Evolutionary conservation across 2,888 invertebrate species (phyloP), one percentile per base, ranked within the genome.

Genomic region (Tinea semifulvella): DNA sequence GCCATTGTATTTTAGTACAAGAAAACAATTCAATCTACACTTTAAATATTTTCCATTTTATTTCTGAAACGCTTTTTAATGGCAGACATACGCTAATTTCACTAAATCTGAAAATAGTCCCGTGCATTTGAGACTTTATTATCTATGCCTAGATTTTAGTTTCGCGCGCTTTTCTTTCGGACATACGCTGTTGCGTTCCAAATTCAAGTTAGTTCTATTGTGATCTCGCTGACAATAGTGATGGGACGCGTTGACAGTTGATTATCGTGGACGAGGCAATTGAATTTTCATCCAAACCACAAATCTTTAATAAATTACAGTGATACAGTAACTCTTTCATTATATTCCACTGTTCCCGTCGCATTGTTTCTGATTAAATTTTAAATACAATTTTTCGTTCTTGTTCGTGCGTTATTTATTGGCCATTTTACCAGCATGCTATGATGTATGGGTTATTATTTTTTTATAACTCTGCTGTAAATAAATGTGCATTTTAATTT

Each of bases 11-110:
- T 31, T 31, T 31, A n/a, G 31, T 31, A 7, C 11, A 31, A 31
- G 31, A 31, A 31, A 31, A 31, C 31, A 31, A 31, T 31, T 31
- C 31, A 3, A 31, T 31, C 31, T 7, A n/a, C 31, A 31, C 31
- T n/a, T 31, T 31, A 13, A 14, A 31, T 13, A 26, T 31, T 31
- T 31, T 31, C 11, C 14, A 14, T 31, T 31, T 31, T 13, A 26
- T 2, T n/a, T n/a, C n/a, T 22, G 8, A 7, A 7, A 22, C 31
- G 13, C 13, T 2, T 31, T 31, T 31, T 13, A 13, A 31, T 2
- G 2, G 26, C n/a, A n/a, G 11, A 26, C 26, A 26, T 11, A 6
- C 7, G 26, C 2, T 4, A 11, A 13, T 31, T 27, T 31, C n/a
- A 14, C 31, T 2, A 31, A 7, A 31, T 2, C 31, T 13, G 11